These are phyloP conservation scores for Tautogolabrus adspersus DNA, from an alignment of 2,113 vertebrate species.

Conservation along the genomic window DNA sequence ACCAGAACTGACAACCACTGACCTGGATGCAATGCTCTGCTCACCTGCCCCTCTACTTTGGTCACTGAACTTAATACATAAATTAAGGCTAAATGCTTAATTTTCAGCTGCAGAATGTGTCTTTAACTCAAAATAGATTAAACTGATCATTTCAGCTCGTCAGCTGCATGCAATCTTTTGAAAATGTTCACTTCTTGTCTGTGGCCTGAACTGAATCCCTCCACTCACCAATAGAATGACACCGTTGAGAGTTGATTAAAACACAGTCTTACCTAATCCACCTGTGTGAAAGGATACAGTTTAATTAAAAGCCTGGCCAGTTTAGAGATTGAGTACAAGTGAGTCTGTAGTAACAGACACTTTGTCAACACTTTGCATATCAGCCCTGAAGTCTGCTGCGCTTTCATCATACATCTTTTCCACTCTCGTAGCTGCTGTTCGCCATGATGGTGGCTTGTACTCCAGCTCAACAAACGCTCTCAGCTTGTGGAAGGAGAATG, in stretches of 20 bases:
- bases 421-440: too few relatives aligned
- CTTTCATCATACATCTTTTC: too few relatives aligned
- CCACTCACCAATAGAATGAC: conserved; percentile 14
- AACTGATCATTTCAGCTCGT: conserved; percentile 27
- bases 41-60: background rate
- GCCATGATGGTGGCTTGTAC: too few relatives aligned
- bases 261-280: conserved; percentile 6
- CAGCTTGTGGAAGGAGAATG: too few relatives aligned
- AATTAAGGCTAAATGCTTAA: background rate
- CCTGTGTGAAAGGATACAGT: background rate
- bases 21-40: background rate
- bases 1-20: background rate
- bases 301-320: too few relatives aligned
- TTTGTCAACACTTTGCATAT: too few relatives aligned
- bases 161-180: conserved; percentile 7
- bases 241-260: conserved; percentile 15
- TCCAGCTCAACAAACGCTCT: too few relatives aligned
- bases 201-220: conserved; percentile 3
- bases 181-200: conserved; percentile 13
- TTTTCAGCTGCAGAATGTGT: background rate
- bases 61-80: background rate
- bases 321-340: too few relatives aligned
- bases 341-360: too few relatives aligned
- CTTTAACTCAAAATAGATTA: conserved; percentile 16
- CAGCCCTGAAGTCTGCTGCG: too few relatives aligned